These are phyloP conservation scores for Parus major DNA, from an alignment of 2,113 vertebrate genomes.

Conservation along the genomic window DNA sequence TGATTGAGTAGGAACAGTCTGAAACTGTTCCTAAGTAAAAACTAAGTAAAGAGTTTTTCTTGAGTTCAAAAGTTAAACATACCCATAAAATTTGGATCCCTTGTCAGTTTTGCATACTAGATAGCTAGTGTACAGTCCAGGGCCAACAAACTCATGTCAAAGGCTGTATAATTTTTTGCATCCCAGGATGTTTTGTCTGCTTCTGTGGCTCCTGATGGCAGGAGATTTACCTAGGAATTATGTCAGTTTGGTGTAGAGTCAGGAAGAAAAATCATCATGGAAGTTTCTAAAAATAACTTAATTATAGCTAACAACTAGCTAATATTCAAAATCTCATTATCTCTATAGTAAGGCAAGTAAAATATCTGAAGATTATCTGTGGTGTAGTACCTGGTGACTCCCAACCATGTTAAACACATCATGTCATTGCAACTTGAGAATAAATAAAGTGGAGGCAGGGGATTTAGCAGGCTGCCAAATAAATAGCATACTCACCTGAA, in stretches of 20 bases:
- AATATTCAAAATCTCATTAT: background rate
- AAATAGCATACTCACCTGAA: background rate
- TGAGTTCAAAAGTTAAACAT: slow-evolving; percentile 8
- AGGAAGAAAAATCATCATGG: background rate
- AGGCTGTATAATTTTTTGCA: background rate
- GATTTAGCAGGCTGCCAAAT: background rate
- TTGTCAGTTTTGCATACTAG: background rate
- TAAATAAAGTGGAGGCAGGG: background rate
- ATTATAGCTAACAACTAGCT: background rate
- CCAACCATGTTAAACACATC: background rate
- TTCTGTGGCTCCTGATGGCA: background rate
- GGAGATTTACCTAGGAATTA: background rate
- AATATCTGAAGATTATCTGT: background rate
- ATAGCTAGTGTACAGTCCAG: background rate
- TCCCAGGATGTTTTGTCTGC: background rate
- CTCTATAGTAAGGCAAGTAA: background rate
- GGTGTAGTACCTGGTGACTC: background rate
- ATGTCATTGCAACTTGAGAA: background rate
- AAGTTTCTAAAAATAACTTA: background rate
- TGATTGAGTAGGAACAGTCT: background rate
- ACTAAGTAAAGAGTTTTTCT: background rate
- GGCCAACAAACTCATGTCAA: background rate
- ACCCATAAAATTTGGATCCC: background rate
- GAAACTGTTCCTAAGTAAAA: background rate
- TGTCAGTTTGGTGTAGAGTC: background rate